Evolutionary conservation across 2,888 invertebrate genomes (phyloP), one percentile per base, ranked within the genome.

Genomic region (Oligia latruncula): DNA sequence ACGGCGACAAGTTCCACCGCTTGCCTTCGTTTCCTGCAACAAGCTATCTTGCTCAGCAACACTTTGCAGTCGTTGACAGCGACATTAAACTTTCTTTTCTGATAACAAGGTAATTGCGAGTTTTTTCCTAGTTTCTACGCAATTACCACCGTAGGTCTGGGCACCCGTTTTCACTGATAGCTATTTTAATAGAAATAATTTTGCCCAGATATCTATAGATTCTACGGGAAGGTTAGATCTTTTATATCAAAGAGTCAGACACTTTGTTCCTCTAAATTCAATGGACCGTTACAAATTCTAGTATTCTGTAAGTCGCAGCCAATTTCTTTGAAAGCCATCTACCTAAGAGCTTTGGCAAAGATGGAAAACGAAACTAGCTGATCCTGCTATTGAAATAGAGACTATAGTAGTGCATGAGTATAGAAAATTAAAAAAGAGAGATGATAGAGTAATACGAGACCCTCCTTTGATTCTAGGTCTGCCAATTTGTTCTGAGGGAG

Each of bases 21-120:
- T 70, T 92, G 90, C 89, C 80, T 89, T 90, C 90, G 90, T 92
- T 94, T 94, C 94, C 94, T 94, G 92, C 86, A 89, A 87, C 87
- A 82, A 86, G 81, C 55, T 85, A 82, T 90, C 89, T 90, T 87
- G 88, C 86, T 86, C 86, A 85, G 82, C 88, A 87, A 87, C 89
- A 90, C 90, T 90, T 89, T 78, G 81, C 78, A 86, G 79, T 81
- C 80, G 86, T 89, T 89, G 87, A 88, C 90, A 88, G 88, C 85
- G 83, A 88, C 88, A 90, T 91, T 91, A 91, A 87, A 92, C 92
- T 93, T 93, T 92, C 92, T 90, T 92, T 92, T 90, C 90, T 88
- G 88, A 92, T 91, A 91, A 90, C 89, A 87, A 78, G 76, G 78
- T 87, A 86, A 89, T 85, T 78, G 76, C 81, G n/a, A 71, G 84